Evolutionary conservation across 1,140 invertebrate genomes (phyloP), one percentile per base, ranked within the genome.

Genomic region (Leptopilina clavipes): DNA sequence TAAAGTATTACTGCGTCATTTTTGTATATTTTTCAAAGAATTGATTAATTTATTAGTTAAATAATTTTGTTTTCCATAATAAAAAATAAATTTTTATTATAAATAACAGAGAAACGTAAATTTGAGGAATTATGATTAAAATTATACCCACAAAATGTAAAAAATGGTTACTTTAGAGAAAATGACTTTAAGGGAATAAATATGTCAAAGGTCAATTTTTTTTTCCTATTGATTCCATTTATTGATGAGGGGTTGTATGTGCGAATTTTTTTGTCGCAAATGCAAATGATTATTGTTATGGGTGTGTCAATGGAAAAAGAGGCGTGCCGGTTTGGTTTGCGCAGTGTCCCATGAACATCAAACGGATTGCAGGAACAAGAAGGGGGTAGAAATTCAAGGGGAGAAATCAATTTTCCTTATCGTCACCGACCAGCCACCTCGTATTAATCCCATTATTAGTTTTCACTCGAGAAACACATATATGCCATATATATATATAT

Each of bases 401-500:
- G 82, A 84, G 82, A 85, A 89, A 89, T 89, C 87, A 89, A 89
- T 88, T 89, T 88, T 82, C 85, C 86, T 89, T 89, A 89, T 89
- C 87, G 80, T 79, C 80, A 82, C 81, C 79, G 79, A 85, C 79
- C 87, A 89, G 87, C 79, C 86, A 79, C 80, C 79, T 75, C 79
- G 79, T 82, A 85, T 85, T 87, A 86, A 87, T 87, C 82, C 81
- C 83, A 82, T 86, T 87, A 85, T 82, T 84, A 80, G 82, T 83
- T 80, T 86, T 86, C 84, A 78, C 83, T 84, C 82, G 80, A 31
- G 59, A 65, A 31, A 65, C 59, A 37, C 25, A 7, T 19, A 65
- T 31, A 9, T 5, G 5, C 25, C 12, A 65, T 1, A 65, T 31
- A 8, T 9, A 52, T 52, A 8, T 52, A 1, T 52, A 14, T 19